Evolutionary conservation across 2,113 vertebrate species (phyloP).

Genomic region (Lepus americanus): DNA sequence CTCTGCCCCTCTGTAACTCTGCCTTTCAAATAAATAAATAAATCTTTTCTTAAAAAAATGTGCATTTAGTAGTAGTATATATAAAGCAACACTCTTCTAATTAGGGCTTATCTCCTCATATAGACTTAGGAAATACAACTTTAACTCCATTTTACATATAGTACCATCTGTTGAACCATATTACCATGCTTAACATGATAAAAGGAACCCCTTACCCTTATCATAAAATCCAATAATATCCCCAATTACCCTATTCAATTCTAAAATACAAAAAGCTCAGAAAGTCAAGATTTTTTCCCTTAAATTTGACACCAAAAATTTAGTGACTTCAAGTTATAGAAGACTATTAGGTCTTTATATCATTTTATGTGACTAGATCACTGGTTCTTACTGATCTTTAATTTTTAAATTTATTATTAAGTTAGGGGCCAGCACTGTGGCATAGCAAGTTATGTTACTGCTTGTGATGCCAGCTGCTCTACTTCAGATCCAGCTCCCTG

Average conservation of each 20-base stretch:
- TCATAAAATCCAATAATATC: slow-evolving; percentile 1
- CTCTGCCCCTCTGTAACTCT: too few relatives aligned
- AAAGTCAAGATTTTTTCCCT: background rate
- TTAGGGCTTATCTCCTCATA: background rate
- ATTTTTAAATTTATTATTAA: too few relatives aligned
- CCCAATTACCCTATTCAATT: background rate
- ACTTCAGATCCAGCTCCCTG: too few relatives aligned
- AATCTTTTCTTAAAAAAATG: too few relatives aligned
- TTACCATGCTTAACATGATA: background rate
- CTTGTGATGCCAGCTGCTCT: too few relatives aligned
- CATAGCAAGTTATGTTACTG: too few relatives aligned
- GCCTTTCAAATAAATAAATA: too few relatives aligned
- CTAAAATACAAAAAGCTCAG: slow-evolving; percentile 26
- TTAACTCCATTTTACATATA: background rate
- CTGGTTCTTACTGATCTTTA: background rate
- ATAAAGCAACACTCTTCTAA: slow-evolving; percentile 15
- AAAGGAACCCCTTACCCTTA: background rate
- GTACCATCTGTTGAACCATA: background rate
- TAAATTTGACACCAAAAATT: slow-evolving; percentile 23
- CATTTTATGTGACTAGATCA: background rate
- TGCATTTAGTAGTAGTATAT: background rate
- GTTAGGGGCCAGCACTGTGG: too few relatives aligned
- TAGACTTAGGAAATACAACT: background rate
- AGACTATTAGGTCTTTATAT: slow-evolving; percentile 4
- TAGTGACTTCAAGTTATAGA: background rate